phyloP scores from a whole-genome alignment of 1,140 invertebrate genomes.

The Archegozetes longisetosus region DNA sequence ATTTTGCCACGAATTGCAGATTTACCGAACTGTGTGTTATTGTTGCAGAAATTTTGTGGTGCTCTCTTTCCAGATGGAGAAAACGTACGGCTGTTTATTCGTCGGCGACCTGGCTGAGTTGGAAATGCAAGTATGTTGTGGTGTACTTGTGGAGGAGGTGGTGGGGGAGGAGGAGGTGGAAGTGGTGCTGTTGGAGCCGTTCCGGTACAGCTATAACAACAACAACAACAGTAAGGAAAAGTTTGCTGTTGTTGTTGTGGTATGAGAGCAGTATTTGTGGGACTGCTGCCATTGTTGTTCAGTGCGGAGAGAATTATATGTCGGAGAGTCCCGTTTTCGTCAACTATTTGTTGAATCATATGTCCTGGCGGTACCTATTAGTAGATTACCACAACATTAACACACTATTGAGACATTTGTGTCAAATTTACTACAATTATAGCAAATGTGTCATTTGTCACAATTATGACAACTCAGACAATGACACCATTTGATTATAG shows the following conservation, averaged over 20 bases:
- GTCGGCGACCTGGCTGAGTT: neutral
- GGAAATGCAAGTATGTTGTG: neutral
- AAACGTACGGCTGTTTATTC: neutral
- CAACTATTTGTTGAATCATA: slow-evolving; percentile 72
- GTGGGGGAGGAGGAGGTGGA: neutral
- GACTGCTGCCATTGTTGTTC: neutral
- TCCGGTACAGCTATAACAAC: neutral
- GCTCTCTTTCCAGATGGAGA: neutral
- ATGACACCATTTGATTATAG: too few relatives aligned
- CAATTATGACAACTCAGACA: too few relatives aligned
- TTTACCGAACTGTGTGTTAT: neutral
- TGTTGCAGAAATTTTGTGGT: neutral
- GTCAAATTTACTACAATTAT: neutral
- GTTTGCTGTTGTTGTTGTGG: neutral
- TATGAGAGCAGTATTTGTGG: neutral
- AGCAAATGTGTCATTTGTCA: neutral
- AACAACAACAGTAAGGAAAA: neutral
- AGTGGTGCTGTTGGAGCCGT: neutral
- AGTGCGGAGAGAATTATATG: slow-evolving; percentile 50
- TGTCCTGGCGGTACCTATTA: slow-evolving; percentile 66
- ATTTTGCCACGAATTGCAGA: neutral
- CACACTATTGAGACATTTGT: neutral
- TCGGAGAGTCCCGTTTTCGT: slow-evolving; percentile 64
- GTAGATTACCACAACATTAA: neutral
- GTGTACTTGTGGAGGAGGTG: neutral